These are phyloP conservation scores for Urechis unicinctus DNA, from an alignment of 2,888 invertebrate species.

Conservation along the genomic window DNA sequence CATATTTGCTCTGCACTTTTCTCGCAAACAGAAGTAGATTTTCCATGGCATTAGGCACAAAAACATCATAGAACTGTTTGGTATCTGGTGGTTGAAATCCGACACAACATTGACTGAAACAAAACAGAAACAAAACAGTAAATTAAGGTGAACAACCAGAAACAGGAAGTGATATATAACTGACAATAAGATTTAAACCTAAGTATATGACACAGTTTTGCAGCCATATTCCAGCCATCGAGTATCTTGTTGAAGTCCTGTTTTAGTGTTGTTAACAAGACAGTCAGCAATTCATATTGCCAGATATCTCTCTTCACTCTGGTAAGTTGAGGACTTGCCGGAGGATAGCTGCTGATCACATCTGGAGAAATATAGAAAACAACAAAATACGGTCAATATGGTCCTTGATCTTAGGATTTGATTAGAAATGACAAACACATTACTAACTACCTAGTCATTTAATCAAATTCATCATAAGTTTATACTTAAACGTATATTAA, in stretches of 20 bases:
- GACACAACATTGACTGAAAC: slow-evolving; percentile 30
- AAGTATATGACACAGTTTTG: slow-evolving; percentile 35
- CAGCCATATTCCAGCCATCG: slow-evolving; percentile 44
- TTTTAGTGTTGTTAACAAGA: slow-evolving; percentile 39
- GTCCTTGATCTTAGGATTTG: too few species aligned
- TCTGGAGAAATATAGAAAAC: too few species aligned
- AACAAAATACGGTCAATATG: too few species aligned
- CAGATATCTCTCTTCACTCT: slow-evolving; percentile 33
- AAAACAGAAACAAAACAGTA: too few species aligned
- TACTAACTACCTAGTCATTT: too few species aligned
- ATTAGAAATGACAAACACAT: too few species aligned
- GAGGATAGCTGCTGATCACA: not conserved
- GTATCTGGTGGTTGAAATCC: slow-evolving; percentile 31
- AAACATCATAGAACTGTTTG: slow-evolving; percentile 28
- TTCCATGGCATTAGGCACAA: slow-evolving; percentile 35
- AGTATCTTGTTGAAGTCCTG: slow-evolving; percentile 42
- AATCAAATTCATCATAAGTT: too few species aligned
- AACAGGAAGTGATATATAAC: too few species aligned
- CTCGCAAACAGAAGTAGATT: slow-evolving; percentile 38
- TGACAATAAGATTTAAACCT: slow-evolving; percentile 24
- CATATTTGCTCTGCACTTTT: slow-evolving; percentile 33
- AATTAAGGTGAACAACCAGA: not conserved
- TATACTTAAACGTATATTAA: too few species aligned
- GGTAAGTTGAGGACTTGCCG: slow-evolving; percentile 16
- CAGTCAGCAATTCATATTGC: slow-evolving; percentile 41